phyloP scores from a whole-genome alignment of 1,140 invertebrate genomes.

The Choristoneura fumiferana region DNA sequence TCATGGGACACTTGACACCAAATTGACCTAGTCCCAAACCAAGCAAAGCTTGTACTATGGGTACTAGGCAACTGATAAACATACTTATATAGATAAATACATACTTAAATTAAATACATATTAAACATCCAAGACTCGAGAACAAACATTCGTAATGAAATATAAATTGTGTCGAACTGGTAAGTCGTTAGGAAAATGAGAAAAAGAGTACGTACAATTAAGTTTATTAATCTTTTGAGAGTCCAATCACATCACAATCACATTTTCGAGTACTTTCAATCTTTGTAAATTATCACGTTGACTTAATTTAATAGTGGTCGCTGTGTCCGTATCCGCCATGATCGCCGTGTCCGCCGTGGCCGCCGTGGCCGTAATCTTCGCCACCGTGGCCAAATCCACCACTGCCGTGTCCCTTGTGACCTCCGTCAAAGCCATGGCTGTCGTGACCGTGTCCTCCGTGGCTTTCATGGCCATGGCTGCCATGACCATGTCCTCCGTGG shows the following conservation, averaged over 20 bases:
- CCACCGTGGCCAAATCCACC: not conserved
- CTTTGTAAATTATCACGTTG: no score
- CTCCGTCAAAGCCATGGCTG: not conserved
- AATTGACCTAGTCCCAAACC: no score
- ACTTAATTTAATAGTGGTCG: not conserved
- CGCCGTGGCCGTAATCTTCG: not conserved
- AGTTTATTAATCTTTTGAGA: not conserved
- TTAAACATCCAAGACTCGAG: no score
- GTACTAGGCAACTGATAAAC: no score
- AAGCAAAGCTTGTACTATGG: no score
- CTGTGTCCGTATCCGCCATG: slow-evolving; percentile 8
- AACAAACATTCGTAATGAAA: no score
- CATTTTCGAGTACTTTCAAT: no score
- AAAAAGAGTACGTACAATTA: not conserved
- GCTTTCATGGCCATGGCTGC: slow-evolving; percentile 4
- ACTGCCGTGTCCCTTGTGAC: slow-evolving; percentile 14
- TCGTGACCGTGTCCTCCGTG: slow-evolving; percentile 4
- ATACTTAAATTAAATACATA: no score
- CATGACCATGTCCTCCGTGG: slow-evolving; percentile 14
- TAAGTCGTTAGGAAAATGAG: not conserved
- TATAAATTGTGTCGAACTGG: no score
- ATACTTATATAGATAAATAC: no score
- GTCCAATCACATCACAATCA: not conserved
- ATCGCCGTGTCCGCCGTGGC: slow-evolving; percentile 8
- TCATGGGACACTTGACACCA: no score